Evolutionary conservation across 2,113 vertebrate genomes (phyloP).

Genomic region (Reinhardtius hippoglossoides): DNA sequence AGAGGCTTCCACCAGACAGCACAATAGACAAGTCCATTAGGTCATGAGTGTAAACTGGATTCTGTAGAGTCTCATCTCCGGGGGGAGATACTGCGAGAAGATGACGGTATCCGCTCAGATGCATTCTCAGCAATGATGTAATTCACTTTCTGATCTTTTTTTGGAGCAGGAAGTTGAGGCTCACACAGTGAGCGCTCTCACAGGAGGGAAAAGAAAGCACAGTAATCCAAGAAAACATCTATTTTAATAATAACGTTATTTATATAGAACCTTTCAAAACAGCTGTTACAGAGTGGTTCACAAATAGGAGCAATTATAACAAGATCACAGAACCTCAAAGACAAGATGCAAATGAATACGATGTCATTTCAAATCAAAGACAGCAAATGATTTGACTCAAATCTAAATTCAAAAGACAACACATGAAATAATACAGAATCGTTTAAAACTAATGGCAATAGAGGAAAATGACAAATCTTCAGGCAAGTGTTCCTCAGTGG

Average conservation of each 20-base stretch:
- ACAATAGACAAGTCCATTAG: neutral
- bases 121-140: conserved; percentile 58
- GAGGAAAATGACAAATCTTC: no score
- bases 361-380: no score
- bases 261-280: neutral
- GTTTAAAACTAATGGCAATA: no score
- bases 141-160: conserved; percentile 41
- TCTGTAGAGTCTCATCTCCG: neutral
- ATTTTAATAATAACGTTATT: neutral
- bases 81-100: neutral
- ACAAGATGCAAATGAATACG: no score
- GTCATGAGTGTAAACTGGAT: neutral
- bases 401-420: neutral
- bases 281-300: neutral
- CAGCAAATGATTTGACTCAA: neutral
- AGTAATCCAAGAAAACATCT: neutral
- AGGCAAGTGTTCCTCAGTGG: conserved; percentile 9
- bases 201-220: neutral
- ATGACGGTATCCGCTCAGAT: neutral
- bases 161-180: conserved; percentile 45
- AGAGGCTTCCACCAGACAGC: conserved; percentile 5
- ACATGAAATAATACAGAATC: no score
- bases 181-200: neutral
- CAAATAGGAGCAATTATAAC: no score
- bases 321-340: no score